Conservation (phyloP, 2,888 invertebrate species). For the Rhamphomyia laevipes region DNA sequence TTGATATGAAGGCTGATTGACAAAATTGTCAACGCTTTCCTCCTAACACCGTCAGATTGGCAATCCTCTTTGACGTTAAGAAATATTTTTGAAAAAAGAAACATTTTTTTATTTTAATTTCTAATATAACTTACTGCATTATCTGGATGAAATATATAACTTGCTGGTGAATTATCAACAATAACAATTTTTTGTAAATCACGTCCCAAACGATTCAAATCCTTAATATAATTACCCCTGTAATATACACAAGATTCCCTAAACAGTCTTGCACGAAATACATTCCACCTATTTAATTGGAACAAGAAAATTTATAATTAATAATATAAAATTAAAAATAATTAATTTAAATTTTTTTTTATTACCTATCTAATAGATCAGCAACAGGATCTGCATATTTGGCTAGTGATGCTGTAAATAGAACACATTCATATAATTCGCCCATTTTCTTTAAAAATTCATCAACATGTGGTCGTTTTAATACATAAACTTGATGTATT, state of each 20-base stretch:
- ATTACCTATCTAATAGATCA: slow-evolving; percentile 77
- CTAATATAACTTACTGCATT: slow-evolving; percentile 84
- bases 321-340: no score
- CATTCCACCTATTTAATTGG: slow-evolving; percentile 66
- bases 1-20: no score
- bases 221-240: slow-evolving; percentile 99
- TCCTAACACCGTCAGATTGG: no score
- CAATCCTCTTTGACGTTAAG: no score
- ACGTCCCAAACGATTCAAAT: slow-evolving; percentile 92
- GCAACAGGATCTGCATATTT: slow-evolving; percentile 99
- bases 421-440: slow-evolving; percentile 95
- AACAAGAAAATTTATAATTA: slow-evolving; percentile 5
- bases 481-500: slow-evolving; percentile 95
- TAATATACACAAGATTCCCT: slow-evolving; percentile 99
- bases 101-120: no score
- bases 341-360: not conserved
- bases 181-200: slow-evolving; percentile 95
- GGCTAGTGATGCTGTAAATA: slow-evolving; percentile 97
- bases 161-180: slow-evolving; percentile 98
- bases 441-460: slow-evolving; percentile 97
- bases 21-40: no score
- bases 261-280: slow-evolving; percentile 91
- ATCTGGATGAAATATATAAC: slow-evolving; percentile 99
- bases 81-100: no score
- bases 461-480: slow-evolving; percentile 98